Conservation (phyloP, 37 sponge, comb jelly and placozoan genomes). For the Eunapius fragilis region DNA sequence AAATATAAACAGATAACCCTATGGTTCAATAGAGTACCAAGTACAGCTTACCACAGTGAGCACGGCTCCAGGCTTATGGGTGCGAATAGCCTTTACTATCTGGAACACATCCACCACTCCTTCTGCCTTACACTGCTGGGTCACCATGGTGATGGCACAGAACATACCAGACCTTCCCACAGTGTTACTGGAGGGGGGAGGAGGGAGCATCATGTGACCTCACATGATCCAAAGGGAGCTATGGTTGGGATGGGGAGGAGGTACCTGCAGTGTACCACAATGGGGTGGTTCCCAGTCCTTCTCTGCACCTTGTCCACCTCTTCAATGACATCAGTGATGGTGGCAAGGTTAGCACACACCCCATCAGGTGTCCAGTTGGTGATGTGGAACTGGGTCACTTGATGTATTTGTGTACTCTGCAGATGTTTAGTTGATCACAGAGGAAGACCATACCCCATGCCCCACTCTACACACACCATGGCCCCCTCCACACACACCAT, state of each 20-base stretch:
- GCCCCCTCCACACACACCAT: too few species aligned
- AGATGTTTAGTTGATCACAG: too few species aligned
- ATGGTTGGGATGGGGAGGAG: not conserved
- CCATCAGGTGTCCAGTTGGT: constrained; percentile 45
- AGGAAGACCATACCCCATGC: too few species aligned
- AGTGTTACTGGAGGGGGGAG: constrained; percentile 39
- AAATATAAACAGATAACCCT: not conserved
- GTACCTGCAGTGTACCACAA: constrained; percentile 61
- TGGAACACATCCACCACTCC: constrained; percentile 71
- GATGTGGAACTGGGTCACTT: constrained; percentile 61
- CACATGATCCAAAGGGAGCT: not conserved
- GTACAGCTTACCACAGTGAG: constrained; percentile 43
- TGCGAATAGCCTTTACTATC: constrained; percentile 46
- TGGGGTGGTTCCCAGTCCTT: constrained; percentile 57
- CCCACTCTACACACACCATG: too few species aligned
- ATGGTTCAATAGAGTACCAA: not conserved
- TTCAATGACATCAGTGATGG: constrained; percentile 38
- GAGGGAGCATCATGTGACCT: not conserved
- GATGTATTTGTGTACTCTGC: constrained; percentile 1
- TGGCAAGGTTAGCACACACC: not conserved
- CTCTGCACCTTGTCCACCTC: constrained; percentile 49
- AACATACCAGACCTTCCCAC: constrained; percentile 54
- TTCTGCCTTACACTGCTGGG: constrained; percentile 64
- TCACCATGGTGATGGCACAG: constrained; percentile 47
- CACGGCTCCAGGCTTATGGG: constrained; percentile 60